Evolutionary conservation across 2,797 vertebrate species (phyloP), one percentile per base, ranked within the genome.

Genomic region (Chaunax sp.): DNA sequence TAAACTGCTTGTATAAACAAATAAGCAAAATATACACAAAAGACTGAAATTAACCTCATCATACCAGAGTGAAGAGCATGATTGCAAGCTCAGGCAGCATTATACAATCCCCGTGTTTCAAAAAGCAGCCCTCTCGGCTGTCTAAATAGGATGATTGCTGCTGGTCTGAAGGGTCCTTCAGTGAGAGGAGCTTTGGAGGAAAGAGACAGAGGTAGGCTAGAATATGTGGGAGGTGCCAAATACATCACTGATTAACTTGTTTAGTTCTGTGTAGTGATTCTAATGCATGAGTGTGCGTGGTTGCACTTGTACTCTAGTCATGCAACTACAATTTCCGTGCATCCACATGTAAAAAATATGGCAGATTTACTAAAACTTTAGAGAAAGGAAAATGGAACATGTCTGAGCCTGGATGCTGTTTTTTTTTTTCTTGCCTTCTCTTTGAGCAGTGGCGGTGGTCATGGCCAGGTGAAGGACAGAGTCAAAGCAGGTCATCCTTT

Each of bases 71-170:
- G 83, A 81, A 89, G 86, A 83, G 85, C 55, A 77, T 86, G 83
- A 88, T 87, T 88, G 70, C 77, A 73, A 73, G 74, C 51, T 5
- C 81, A 55, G 85, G 77, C 81, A 56, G 56, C 54, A 70, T 84
- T 88, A 82, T 72, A 89, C 84, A 87, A 87, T 82, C 50, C 22
- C 26, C 63, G 12, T 57, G 62, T 71, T 82, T 75, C 57, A 68
- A 73, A 83, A 71, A 81, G 63, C 78, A 71, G 77, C 73, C 65
- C 89, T 84, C 82, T 90, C 73, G 81, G 78, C 82, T 83, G 88
- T 91, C 86, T 89, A 90, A 93, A 93, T 86, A 83, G 87, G 86
- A 91, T 92, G 90, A 92, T 92, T 93, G 88, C 84, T 85, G 88
- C 75, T 74, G 84, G 78, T 90, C 87, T 92, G 86, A 92, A 94